Evolutionary conservation across 2,888 invertebrate species (phyloP).

Genomic region (Gymnosoma rotundatum): DNA sequence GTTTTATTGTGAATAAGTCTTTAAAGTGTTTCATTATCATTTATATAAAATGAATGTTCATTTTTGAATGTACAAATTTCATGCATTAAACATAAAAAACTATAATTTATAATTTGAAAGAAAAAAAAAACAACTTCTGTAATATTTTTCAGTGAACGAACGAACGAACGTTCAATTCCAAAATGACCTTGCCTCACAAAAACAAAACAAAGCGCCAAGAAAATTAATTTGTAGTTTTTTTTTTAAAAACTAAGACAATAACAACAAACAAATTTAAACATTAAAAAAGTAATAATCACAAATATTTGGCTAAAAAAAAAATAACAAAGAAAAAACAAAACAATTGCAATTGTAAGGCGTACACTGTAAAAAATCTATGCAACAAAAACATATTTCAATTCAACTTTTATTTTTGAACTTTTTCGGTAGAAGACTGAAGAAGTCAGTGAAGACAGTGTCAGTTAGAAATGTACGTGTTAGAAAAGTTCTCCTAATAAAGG

Average conservation of each 20-base stretch:
- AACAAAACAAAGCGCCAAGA: slow-evolving; percentile 13
- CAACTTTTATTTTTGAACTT: no score
- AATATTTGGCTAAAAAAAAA: not conserved
- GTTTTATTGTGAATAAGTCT: not conserved
- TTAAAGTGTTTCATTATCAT: not conserved
- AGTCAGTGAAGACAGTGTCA: no score
- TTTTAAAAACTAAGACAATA: not conserved
- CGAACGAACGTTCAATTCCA: slow-evolving; percentile 38
- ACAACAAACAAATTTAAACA: not conserved
- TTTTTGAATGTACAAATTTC: slow-evolving; percentile 4
- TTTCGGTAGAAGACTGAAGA: no score
- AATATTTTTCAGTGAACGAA: slow-evolving; percentile 46
- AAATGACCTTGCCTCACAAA: slow-evolving; percentile 58
- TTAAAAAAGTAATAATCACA: not conserved
- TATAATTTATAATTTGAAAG: slow-evolving; percentile 33
- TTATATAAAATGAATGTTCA: not conserved
- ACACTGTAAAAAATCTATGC: no score
- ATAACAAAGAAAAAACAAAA: not conserved
- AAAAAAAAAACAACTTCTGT: slow-evolving; percentile 18
- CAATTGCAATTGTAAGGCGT: no score
- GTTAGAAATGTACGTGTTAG: no score
- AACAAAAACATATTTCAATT: no score
- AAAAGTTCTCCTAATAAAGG: no score
- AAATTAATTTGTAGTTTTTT: slow-evolving; percentile 44
- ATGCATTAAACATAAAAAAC: slow-evolving; percentile 20